phyloP scores from a whole-genome alignment of 1,140 invertebrate genomes.

The Eciton burchellii region DNA sequence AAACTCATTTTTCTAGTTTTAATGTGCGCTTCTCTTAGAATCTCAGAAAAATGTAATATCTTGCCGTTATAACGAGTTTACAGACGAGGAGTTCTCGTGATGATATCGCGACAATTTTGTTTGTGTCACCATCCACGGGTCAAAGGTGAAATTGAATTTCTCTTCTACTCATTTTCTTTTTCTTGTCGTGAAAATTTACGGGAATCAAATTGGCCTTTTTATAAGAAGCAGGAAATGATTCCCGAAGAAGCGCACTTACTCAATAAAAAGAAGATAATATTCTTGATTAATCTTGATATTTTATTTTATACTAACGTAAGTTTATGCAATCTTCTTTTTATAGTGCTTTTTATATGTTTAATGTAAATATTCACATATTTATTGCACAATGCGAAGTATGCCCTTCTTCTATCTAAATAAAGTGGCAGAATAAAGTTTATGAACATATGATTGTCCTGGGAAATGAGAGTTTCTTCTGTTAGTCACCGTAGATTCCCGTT shows the following conservation, averaged over 20 bases:
- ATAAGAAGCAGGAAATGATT: background rate
- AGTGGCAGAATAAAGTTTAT: too few species aligned
- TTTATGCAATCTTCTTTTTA: too few species aligned
- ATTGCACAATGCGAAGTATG: too few species aligned
- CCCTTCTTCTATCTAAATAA: too few species aligned
- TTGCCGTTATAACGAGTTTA: slow-evolving; percentile 25
- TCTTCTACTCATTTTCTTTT: background rate
- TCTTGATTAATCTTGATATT: background rate
- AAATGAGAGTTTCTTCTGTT: too few species aligned
- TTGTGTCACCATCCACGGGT: background rate
- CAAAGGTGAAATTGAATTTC: slow-evolving; percentile 29
- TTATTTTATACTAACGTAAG: too few species aligned
- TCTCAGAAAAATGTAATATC: slow-evolving; percentile 29
- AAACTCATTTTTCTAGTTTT: too few species aligned
- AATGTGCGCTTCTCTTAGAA: background rate
- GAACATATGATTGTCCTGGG: too few species aligned
- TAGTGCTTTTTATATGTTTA: too few species aligned
- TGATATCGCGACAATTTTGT: slow-evolving; percentile 13
- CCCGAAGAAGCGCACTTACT: background rate
- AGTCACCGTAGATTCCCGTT: too few species aligned
- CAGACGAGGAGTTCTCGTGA: background rate
- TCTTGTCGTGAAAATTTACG: background rate
- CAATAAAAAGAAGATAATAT: background rate
- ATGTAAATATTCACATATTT: too few species aligned
- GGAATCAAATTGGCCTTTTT: background rate